Conservation (phyloP, 2,113 vertebrate genomes). For the Ciconia stormi region DNA sequence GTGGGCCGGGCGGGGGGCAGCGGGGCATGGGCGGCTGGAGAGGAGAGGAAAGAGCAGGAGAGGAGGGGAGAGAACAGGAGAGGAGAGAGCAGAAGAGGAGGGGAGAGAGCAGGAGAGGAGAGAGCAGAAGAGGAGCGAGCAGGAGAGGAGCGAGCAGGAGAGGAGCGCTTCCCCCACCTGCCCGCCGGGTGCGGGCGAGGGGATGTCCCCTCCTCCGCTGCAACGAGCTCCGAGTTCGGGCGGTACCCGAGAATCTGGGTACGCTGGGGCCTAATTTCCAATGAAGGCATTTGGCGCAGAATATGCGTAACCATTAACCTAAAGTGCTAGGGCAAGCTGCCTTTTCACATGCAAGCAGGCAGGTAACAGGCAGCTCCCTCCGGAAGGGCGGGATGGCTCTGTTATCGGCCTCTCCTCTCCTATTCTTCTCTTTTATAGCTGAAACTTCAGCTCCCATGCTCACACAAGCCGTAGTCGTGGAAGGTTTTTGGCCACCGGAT, state of each 20-base stretch:
- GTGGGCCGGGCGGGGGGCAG: too few species aligned
- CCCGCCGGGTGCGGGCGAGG: background rate
- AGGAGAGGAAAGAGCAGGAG: too few species aligned
- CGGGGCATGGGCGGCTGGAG: too few species aligned
- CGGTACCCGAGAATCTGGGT: background rate
- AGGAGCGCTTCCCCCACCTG: too few species aligned
- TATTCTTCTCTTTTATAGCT: background rate
- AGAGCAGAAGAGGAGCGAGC: too few species aligned
- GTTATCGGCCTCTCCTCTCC: background rate
- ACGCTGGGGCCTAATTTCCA: background rate
- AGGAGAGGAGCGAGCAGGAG: too few species aligned
- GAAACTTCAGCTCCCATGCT: background rate
- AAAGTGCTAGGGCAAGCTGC: background rate
- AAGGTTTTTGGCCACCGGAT: background rate
- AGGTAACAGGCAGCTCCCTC: background rate
- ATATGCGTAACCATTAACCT: background rate
- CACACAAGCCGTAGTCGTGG: background rate
- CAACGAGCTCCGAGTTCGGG: background rate
- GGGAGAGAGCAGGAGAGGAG: too few species aligned
- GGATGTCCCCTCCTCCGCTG: background rate
- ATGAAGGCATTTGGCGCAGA: background rate
- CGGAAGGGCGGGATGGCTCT: background rate
- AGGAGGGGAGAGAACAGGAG: too few species aligned
- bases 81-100: too few species aligned
- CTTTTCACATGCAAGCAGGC: background rate